Percentiles rank a stretch among this genome's conserved stretches.
Conservation (phyloP, 2,113 vertebrate species). For the Paradoxurus hermaphroditus region DNA sequence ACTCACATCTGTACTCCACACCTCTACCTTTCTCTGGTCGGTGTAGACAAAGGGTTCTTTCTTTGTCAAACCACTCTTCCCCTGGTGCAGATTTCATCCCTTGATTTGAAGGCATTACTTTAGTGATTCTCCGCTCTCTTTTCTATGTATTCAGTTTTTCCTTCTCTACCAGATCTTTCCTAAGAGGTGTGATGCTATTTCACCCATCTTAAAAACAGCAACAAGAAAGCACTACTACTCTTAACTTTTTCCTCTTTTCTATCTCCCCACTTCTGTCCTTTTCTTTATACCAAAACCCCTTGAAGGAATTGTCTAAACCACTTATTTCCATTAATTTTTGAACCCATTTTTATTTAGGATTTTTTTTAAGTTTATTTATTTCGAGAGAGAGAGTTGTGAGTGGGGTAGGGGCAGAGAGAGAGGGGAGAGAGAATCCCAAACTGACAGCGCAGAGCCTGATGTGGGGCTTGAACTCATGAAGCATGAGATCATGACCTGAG, state of each 20-base stretch:
- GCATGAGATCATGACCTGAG: too few relatives aligned
- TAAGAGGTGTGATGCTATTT: not conserved
- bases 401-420: too few relatives aligned
- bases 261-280: not conserved
- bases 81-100: not conserved
- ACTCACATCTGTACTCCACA: not conserved
- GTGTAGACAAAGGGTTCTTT: not conserved
- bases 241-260: not conserved
- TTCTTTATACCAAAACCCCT: not conserved
- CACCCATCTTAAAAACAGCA: not conserved
- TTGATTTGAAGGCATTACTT: not conserved
- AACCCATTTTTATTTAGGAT: not conserved
- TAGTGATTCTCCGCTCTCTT: not conserved
- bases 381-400: too few relatives aligned
- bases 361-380: too few relatives aligned
- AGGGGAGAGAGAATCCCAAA: too few relatives aligned
- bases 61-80: not conserved
- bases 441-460: too few relatives aligned
- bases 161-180: not conserved
- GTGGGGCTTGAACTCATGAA: too few relatives aligned
- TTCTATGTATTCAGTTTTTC: not conserved
- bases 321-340: not conserved
- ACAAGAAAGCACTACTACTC: not conserved
- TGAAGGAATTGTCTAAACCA: not conserved
- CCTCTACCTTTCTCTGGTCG: not conserved